Evolutionary conservation across 2,888 invertebrate genomes (phyloP), one percentile per base, ranked within the genome.

Genomic region (Yponomeuta sedellus): DNA sequence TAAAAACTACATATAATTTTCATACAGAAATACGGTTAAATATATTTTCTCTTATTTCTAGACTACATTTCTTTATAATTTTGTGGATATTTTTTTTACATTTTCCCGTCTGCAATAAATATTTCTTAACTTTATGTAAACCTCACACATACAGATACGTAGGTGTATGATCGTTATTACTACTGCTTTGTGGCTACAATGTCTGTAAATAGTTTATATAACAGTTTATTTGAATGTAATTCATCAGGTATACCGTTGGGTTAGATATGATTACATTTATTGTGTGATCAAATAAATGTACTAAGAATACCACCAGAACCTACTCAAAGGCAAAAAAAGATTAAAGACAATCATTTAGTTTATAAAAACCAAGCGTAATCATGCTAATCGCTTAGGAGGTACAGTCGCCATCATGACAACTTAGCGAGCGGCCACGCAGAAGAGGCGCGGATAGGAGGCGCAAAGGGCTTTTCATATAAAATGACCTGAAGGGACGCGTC

Each of bases 11-110:
- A 88, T 91, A 90, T 91, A 90, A 91, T 91, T 64, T 88, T 90
- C 89, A 89, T 91, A 91, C 89, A 90, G 91, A 91, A 91, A 91
- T 91, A 91, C 89, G 91, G 83, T 90, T 91, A 91, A 87, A 90
- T 91, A 91, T 90, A 90, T 88, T 89, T 83, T 85, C 82, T 81
- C 87, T 88, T 89, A 89, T 69, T 81, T 86, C 88, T 82, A 79
- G 34, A 25, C 19, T 59, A 81, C 90, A 90, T 90, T 90, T 85
- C 83, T 66, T 84, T 77, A 83, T 85, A 83, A 79, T 84, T 85
- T 85, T 77, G 77, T 84, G 82, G 79, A 79, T 83, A 83, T 89
- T 69, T 85, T 34, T 91, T 90, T 88, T 84, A 81, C 80, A 79
- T 88, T 91, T 89, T 89, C 79, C 78, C 79, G 74, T 84, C 80